Base-by-base conservation (phyloP, 2,888 invertebrate genomes). In the Apomyelois bistriatella region DNA sequence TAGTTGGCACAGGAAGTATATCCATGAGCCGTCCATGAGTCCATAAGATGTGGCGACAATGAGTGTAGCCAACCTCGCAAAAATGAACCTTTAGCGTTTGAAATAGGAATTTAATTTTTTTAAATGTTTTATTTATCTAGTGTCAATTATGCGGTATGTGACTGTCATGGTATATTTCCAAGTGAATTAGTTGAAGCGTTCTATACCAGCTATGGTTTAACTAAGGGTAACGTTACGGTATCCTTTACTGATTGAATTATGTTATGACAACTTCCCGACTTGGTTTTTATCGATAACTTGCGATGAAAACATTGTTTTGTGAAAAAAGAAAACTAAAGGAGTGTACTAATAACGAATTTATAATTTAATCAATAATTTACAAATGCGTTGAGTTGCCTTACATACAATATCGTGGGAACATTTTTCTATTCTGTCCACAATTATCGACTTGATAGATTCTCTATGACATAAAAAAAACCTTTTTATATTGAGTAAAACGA, bases 331-430 rank as follows among this genome's bases (percentile, higher is more conserved):
- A 79, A 77, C 74, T 58, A 57, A 54, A 54, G 28, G 53, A 53
- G 28, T 72, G 61, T 69, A 72, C 78, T 82, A 77, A 70, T 74
- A 79, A 77, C 72, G 70, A 72, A 76, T 77, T 72, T 79, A 77
- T 81, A 81, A 77, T 82, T 76, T 74, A 76, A 70, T 77, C 62
- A 73, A 74, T 79, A 77, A 74, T 77, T 74, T 79, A 79, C 76
- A 79, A 66, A 68, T 72, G 67, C 66, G 64, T 61, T 64, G 54
- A 53, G 53, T 61, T 53, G 57, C 43, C 58, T 60, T 58, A 58
- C 32, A 55, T 50, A 49, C 53, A 56, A 56, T 55, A 58, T 52
- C 51, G 53, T 46, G 52, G 47, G 10, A 55, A 57, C 49, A 52
- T 38, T 40, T 40, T 12, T 49, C 43, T 54, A 53, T 38, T 28